Conservation (phyloP, 2,113 vertebrate genomes). For the Scortum barcoo region DNA sequence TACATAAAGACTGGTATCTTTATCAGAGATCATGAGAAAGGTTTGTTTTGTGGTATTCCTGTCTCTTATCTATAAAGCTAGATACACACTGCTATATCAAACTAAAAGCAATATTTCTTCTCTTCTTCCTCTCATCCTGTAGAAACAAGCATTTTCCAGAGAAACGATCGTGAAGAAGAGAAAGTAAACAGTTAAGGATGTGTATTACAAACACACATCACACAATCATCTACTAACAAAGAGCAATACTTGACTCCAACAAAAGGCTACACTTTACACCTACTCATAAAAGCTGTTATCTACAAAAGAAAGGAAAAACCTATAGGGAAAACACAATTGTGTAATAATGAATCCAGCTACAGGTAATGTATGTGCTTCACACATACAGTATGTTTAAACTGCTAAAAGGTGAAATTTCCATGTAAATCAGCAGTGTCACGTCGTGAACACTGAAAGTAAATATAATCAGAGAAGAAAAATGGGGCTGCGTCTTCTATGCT, state of each 20-base stretch:
- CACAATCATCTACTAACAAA: constrained; percentile 8
- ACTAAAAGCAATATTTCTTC: background rate
- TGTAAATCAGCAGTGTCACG: no score
- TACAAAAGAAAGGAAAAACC: background rate
- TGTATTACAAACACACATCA: background rate
- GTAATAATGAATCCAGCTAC: background rate
- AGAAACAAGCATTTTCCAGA: background rate
- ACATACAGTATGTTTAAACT: background rate
- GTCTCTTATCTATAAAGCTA: background rate
- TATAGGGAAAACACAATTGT: background rate
- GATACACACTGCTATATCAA: background rate
- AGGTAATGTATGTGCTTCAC: no score
- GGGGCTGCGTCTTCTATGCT: background rate
- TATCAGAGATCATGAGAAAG: background rate
- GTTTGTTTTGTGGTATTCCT: background rate
- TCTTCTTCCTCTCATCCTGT: background rate
- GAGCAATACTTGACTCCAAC: background rate
- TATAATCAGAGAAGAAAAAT: background rate
- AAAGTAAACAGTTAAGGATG: background rate
- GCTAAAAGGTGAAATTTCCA: background rate
- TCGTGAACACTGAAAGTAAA: background rate
- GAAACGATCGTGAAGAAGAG: background rate
- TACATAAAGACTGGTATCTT: background rate
- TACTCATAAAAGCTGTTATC: background rate
- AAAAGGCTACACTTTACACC: background rate